Conservation (phyloP, 2,888 invertebrate species). For the Microdon myrmicae region DNA sequence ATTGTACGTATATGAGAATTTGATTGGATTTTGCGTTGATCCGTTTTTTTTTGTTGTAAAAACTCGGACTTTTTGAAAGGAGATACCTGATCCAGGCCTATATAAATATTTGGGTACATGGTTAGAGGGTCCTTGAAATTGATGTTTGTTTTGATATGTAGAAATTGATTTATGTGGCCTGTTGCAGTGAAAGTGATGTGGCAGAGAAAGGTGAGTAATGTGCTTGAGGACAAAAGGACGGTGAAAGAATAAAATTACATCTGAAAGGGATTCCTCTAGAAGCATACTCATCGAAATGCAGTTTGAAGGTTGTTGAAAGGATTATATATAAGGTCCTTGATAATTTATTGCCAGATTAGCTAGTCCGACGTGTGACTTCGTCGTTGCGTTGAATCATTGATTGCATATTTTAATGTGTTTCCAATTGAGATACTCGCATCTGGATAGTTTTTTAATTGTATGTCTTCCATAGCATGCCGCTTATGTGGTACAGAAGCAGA, state of each 20-base stretch:
- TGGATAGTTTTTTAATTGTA: too few relatives aligned
- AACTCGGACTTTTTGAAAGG: conserved; percentile 20
- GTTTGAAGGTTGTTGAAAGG: conserved; percentile 48
- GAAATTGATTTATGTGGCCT: conserved; percentile 12
- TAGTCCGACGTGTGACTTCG: not conserved
- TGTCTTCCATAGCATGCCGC: too few relatives aligned
- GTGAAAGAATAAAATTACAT: conserved; percentile 8
- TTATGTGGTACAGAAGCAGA: too few relatives aligned
- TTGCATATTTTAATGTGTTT: conserved; percentile 44
- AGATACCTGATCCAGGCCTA: conserved; percentile 27
- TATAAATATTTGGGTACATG: conserved; percentile 44
- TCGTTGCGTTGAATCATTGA: conserved; percentile 11
- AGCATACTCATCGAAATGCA: conserved; percentile 42
- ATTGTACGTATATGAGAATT: conserved; percentile 41
- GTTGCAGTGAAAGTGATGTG: conserved; percentile 15
- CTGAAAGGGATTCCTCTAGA: conserved; percentile 4
- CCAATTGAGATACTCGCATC: conserved; percentile 46
- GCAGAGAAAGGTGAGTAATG: conserved; percentile 1
- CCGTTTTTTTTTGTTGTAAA: conserved; percentile 8
- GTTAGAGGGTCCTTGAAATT: conserved; percentile 14
- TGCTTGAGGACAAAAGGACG: conserved; percentile 11
- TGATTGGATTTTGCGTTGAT: conserved; percentile 47
- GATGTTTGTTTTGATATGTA: conserved; percentile 15
- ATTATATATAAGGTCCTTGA: conserved; percentile 35
- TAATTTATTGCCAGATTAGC: conserved; percentile 29